Evolutionary conservation across 1,140 invertebrate genomes (phyloP).

Genomic region (Tetraneura akinire): DNA sequence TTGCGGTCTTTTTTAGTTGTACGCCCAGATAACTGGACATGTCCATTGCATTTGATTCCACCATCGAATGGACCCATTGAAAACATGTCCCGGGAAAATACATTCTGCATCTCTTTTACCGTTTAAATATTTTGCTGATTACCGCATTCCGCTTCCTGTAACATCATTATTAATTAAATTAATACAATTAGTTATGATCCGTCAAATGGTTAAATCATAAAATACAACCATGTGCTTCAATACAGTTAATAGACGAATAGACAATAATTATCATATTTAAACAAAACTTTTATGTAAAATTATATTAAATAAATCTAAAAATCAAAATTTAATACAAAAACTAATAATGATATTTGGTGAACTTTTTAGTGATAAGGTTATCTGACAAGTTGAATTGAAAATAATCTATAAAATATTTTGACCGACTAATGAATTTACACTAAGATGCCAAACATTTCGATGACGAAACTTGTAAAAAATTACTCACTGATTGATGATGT

Average conservation of each 20-base stretch:
- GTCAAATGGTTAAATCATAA: not conserved
- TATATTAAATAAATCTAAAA: too few species aligned
- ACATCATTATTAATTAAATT: not conserved
- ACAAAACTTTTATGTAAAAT: too few species aligned
- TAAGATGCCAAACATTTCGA: not conserved
- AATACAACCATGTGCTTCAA: not conserved
- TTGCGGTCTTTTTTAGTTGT: slow-evolving; percentile 63
- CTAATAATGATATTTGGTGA: not conserved
- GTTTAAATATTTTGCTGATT: slow-evolving; percentile 8
- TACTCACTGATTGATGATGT: not conserved
- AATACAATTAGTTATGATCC: not conserved
- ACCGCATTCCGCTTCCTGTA: slow-evolving; percentile 3
- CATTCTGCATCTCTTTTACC: slow-evolving; percentile 55
- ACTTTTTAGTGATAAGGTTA: not conserved
- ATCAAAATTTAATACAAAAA: not conserved
- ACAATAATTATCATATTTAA: too few species aligned
- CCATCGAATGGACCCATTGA: slow-evolving; percentile 52
- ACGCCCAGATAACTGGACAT: slow-evolving; percentile 61
- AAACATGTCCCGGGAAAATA: slow-evolving; percentile 56
- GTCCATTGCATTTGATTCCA: slow-evolving; percentile 65
- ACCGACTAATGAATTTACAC: not conserved
- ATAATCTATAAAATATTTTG: not conserved
- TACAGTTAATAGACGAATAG: not conserved
- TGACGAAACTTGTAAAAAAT: too few species aligned
- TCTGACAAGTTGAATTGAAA: not conserved